Conservation (phyloP, 2,113 vertebrate species). For the Malurus alboscapulatus region DNA sequence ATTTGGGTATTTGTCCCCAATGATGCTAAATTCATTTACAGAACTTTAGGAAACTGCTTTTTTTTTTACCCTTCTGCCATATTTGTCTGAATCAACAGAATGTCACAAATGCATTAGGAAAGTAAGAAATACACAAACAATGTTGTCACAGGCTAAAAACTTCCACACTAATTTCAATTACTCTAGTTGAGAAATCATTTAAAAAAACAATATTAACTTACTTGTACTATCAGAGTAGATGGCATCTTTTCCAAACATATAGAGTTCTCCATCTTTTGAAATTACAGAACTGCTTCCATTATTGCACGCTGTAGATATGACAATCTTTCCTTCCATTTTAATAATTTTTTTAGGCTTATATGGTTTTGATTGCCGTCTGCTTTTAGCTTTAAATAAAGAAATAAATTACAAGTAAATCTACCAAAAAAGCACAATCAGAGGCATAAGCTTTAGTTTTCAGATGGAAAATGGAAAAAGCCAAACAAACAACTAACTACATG, state of each 20-base stretch:
- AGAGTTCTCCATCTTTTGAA: slow-evolving; percentile 98
- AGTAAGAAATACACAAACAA: background rate
- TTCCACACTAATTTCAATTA: background rate
- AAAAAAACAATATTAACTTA: slow-evolving; percentile 71
- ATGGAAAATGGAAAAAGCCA: background rate
- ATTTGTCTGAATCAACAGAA: background rate
- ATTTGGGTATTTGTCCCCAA: background rate
- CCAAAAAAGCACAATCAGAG: background rate
- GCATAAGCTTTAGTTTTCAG: background rate
- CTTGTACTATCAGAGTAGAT: slow-evolving; percentile 98
- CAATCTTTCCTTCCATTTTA: slow-evolving; percentile 95
- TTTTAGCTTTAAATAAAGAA: slow-evolving; percentile 84
- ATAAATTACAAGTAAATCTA: background rate
- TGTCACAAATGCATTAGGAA: background rate
- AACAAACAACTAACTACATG: background rate
- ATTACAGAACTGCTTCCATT: slow-evolving; percentile 98
- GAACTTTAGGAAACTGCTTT: background rate
- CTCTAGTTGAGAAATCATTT: background rate
- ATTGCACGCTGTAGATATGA: slow-evolving; percentile 93
- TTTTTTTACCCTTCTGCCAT: background rate
- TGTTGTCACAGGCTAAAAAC: background rate
- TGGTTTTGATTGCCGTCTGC: slow-evolving; percentile 94
- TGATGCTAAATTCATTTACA: background rate
- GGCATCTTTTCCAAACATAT: slow-evolving; percentile 99
- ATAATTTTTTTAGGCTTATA: slow-evolving; percentile 99